Base-by-base conservation (phyloP, 1,140 invertebrate genomes). In the Drosophila willistoni region DNA sequence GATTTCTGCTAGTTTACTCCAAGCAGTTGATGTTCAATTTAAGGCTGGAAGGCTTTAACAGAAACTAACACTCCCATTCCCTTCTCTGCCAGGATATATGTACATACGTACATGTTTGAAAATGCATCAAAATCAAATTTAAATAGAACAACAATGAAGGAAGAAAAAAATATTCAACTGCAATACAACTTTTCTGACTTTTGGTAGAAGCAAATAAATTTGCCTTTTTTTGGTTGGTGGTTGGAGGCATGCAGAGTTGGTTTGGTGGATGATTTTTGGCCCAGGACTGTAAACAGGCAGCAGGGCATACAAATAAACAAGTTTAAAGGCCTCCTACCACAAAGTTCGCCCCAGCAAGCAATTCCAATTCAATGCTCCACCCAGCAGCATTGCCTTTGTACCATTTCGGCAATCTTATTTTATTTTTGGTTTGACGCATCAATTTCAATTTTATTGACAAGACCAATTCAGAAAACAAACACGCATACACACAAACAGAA, bases 401-500 rank as follows among this genome's bases (percentile, higher is more conserved):
- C 44, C 44, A 22, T 51, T 47, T 51, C 29, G 42, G 39, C 71
- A 83, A 83, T 89, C 80, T 80, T 68, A 73, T 89, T 89, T 89
- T 84, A 84, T 84, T 89, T 89, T 60, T 79, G 72, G 83, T 89
- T 87, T 89, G 80, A 71, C 81, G 84, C 85, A 89, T 89, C 84
- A 89, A 89, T 89, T 89, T 89, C 80, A 89, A 89, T 84, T 89
- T 87, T 87, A 87, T 89, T 89, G 81, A 89, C 80, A 89, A 81
- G 71, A 51, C 44, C 44, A 51, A 51, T 51, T 39, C 36, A 39
- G 12, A 39, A 13, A 39, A 13, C 36, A 39, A 39, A 39, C 17
- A 29, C 29, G 7, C 29, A 47, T 2, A 47, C 7, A 47, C 3
- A 47, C 22, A 25, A 2, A 25, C 22, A 25, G 22, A 47, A 47